Base-by-base conservation (phyloP, 1,140 invertebrate species). In the Antheraea pernyi region DNA sequence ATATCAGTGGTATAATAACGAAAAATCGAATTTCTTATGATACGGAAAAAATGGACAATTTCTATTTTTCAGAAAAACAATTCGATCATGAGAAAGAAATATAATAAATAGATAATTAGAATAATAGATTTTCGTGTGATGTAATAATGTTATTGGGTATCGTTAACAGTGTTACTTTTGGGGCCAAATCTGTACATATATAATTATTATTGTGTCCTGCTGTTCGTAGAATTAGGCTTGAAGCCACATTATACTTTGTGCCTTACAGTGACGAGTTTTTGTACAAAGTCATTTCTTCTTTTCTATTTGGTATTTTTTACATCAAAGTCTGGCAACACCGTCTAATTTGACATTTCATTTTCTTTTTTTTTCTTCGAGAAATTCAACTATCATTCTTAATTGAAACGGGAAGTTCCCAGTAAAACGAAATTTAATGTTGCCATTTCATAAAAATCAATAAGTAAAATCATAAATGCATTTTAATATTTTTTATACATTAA, bases 121-220 rank as follows among this genome's bases (percentile, higher is more conserved):
- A 13, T 65, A 46, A 53, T 65, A 65, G 42, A 53, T 46, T 69
- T 66, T 70, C 68, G 73, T 74, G 73, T 71, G 73, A 78, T 72
- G 59, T 76, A 70, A 70, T 42, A 48, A 65, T 10, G 10, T 58
- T 53, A 30, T 70, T 70, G 65, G 16, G 36, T 65, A 18, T 67
- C 39, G 39, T 42, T 42, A 11, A 42, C 69, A 74, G 60, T 73
- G 74, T 89, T 87, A 77, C 60, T 82, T 87, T 78, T 88, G 79
- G 85, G 84, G 80, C 82, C 82, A 86, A 86, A 70, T 19, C 58
- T 63, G 36, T 71, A 59, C 16, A 65, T 65, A 53, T 53, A 53
- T 53, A 53, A 42, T 10, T 39, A 42, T 30, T 30, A 30, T 30
- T 48, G 64, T 48, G 53, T 67, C 65, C 65, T 67, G 18, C 65